Conservation (phyloP, 2,888 invertebrate genomes). For the Sphaerophoria rueppellii region DNA sequence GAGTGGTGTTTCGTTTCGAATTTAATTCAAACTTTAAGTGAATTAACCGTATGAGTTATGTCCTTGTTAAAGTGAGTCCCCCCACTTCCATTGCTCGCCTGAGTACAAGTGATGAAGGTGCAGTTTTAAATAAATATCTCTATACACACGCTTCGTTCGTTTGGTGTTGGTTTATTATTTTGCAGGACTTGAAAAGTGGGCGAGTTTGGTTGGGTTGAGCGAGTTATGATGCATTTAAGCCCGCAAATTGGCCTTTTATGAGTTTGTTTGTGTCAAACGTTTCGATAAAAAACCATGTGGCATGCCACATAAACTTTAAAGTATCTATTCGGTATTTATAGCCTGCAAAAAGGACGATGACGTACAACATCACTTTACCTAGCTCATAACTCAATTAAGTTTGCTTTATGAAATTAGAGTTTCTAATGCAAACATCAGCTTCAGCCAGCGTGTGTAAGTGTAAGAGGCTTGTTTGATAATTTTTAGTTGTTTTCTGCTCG, state of each 20-base stretch:
- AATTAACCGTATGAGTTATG: slow-evolving; percentile 69
- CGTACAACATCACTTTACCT: slow-evolving; percentile 62
- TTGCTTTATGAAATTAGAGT: slow-evolving; percentile 65
- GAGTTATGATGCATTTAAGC: slow-evolving; percentile 58
- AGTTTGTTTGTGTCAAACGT: slow-evolving; percentile 55
- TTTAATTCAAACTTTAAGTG: slow-evolving; percentile 72
- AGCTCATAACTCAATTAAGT: slow-evolving; percentile 70
- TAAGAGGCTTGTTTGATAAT: slow-evolving; percentile 5
- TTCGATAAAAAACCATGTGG: slow-evolving; percentile 3
- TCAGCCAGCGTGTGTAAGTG: too few relatives aligned
- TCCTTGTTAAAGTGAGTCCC: slow-evolving; percentile 42
- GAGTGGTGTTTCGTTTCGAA: slow-evolving; percentile 52
- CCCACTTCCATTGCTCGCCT: not conserved
- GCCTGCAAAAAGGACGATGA: slow-evolving; percentile 17
- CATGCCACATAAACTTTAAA: slow-evolving; percentile 59
- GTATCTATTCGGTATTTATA: slow-evolving; percentile 19
- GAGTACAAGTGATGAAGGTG: slow-evolving; percentile 45
- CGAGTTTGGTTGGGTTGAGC: not conserved
- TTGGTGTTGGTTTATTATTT: slow-evolving; percentile 31
- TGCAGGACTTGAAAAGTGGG: not conserved
- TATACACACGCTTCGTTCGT: slow-evolving; percentile 23
- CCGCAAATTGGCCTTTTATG: slow-evolving; percentile 71
- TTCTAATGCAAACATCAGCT: slow-evolving; percentile 58
- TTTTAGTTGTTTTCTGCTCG: slow-evolving; percentile 4
- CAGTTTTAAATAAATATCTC: slow-evolving; percentile 65